phyloP scores from a whole-genome alignment of 2,113 vertebrate species.

The Seriola rivoliana region DNA sequence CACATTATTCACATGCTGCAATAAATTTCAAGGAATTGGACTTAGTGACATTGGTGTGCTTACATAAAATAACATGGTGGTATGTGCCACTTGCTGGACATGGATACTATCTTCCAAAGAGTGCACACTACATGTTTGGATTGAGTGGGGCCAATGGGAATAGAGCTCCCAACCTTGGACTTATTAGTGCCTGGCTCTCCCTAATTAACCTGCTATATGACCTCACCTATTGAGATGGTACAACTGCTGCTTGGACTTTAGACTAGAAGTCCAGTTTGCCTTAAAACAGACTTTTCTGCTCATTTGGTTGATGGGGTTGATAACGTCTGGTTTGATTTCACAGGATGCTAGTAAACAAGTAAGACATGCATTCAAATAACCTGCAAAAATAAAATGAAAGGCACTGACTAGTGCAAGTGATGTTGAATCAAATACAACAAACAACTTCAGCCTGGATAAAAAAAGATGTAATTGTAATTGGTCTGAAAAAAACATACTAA shows the following conservation, averaged over 20 bases:
- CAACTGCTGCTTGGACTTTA: no score
- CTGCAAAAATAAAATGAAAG: no score
- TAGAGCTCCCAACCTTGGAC: neutral
- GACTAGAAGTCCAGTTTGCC: no score
- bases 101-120: neutral
- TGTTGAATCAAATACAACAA: neutral
- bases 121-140: constrained; percentile 15
- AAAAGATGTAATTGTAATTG: no score
- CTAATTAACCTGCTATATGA: neutral
- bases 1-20: constrained; percentile 54
- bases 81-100: neutral
- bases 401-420: neutral
- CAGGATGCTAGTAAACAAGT: no score
- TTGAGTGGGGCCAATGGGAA: neutral
- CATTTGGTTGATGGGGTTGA: no score
- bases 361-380: no score
- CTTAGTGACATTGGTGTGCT: neutral
- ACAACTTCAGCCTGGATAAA: neutral
- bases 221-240: no score
- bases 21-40: constrained; percentile 29
- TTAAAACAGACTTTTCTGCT: no score
- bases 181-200: neutral
- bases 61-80: neutral
- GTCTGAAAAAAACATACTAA: no score
- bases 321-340: no score